Evolutionary conservation across 2,888 invertebrate genomes (phyloP).

Genomic region (Schizaphis graminum): DNA sequence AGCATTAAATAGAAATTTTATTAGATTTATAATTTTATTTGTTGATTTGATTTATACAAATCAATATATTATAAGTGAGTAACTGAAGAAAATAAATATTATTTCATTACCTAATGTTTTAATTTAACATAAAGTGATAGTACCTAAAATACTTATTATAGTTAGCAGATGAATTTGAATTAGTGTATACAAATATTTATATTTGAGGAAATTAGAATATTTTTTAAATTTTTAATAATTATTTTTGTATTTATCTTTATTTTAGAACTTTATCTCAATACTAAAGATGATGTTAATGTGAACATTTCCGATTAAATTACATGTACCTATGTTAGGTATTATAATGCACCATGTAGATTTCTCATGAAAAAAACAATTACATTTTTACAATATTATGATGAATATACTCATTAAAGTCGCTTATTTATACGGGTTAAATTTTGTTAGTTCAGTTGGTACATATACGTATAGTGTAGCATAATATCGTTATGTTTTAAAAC

Average conservation of each 20-base stretch:
- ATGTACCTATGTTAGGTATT: background rate
- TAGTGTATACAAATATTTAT: no score
- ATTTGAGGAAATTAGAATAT: no score
- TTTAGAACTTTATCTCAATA: background rate
- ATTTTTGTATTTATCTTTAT: background rate
- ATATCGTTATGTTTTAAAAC: background rate
- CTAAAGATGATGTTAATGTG: background rate
- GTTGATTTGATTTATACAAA: background rate
- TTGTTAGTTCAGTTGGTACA: conserved; percentile 45
- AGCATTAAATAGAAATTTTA: background rate
- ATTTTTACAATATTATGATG: conserved; percentile 10
- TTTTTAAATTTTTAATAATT: background rate
- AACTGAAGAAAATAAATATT: no score
- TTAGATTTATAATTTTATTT: background rate
- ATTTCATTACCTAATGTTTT: no score
- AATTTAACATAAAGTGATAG: no score
- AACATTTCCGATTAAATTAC: background rate
- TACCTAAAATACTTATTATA: no score
- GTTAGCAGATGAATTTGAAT: no score
- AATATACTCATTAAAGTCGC: conserved; percentile 24
- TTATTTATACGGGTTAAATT: conserved; percentile 32
- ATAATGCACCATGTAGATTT: background rate
- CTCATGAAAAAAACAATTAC: background rate
- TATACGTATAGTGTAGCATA: background rate
- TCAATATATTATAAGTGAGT: no score